Percentiles rank a stretch among this genome's conserved stretches.
Conservation (phyloP, 2,888 invertebrate genomes). For the Hydropsyche betteni region DNA sequence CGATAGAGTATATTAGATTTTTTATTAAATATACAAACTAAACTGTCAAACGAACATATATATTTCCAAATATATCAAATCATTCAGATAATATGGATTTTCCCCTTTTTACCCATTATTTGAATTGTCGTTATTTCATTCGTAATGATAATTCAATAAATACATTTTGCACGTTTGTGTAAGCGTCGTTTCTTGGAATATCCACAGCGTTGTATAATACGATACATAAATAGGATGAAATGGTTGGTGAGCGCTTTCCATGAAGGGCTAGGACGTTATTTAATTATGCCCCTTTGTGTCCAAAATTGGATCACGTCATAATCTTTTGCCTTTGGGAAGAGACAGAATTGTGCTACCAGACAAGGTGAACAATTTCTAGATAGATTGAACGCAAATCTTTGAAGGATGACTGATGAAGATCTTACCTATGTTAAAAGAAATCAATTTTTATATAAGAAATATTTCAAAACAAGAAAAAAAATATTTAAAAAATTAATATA, state of each 20-base stretch:
- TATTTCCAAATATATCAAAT: too few species aligned
- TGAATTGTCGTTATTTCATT: too few species aligned
- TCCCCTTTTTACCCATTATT: too few species aligned
- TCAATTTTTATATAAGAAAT: not conserved
- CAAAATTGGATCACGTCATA: conserved; percentile 31
- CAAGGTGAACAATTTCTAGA: conserved; percentile 12
- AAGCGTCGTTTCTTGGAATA: too few species aligned
- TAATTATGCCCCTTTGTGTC: conserved; percentile 32
- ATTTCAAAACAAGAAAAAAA: not conserved
- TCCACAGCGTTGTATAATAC: not conserved
- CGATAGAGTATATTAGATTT: too few species aligned
- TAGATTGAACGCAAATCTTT: not conserved
- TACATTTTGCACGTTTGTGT: too few species aligned
- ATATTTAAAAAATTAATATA: not conserved
- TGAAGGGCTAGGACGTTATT: conserved; percentile 5
- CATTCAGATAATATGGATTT: too few species aligned
- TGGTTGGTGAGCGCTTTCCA: not conserved
- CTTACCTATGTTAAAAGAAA: not conserved
- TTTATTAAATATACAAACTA: too few species aligned
- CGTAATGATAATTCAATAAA: too few species aligned
- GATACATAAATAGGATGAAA: not conserved
- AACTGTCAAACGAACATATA: too few species aligned
- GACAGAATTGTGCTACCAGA: conserved; percentile 4
- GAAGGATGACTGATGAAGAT: conserved; percentile 21
- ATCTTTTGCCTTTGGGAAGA: conserved; percentile 10